These are phyloP conservation scores for Chromobotia macracanthus DNA, from an alignment of 2,797 vertebrate genomes.

Conservation along the genomic window DNA sequence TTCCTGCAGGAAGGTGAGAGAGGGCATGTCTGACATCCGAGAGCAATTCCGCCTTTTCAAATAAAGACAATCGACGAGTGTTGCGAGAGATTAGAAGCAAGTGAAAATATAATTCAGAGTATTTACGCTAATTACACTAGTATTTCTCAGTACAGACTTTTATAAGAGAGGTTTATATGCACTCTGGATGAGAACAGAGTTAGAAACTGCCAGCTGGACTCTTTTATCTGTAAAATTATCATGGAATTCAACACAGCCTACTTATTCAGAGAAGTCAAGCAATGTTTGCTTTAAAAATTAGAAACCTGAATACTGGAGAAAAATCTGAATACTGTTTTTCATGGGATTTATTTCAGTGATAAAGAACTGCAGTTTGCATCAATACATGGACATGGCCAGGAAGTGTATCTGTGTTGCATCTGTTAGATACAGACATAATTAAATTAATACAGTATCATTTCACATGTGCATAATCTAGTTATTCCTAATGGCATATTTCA, in stretches of 20 bases:
- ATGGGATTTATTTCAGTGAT: neutral
- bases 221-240: conserved; percentile 34
- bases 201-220: conserved; percentile 3
- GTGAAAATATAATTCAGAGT: conserved; percentile 20
- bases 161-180: neutral
- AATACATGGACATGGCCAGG: neutral
- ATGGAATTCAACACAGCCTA: conserved; percentile 29
- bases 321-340: neutral
- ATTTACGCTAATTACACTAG: neutral
- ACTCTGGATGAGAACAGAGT: neutral
- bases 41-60: conserved; percentile 38
- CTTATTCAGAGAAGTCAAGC: conserved; percentile 15
- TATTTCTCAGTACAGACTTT: neutral
- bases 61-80: conserved; percentile 54
- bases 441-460: too few species aligned
- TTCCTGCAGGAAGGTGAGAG: conserved; percentile 66
- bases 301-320: too few species aligned
- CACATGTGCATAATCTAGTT: too few species aligned
- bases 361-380: neutral
- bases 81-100: conserved; percentile 44
- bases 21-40: conserved; percentile 55
- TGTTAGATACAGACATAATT: neutral
- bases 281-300: too few species aligned
- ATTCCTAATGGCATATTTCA: neutral
- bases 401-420: neutral